Evolutionary conservation across 2,797 vertebrate species (phyloP).

Genomic region (Choloepus didactylus): DNA sequence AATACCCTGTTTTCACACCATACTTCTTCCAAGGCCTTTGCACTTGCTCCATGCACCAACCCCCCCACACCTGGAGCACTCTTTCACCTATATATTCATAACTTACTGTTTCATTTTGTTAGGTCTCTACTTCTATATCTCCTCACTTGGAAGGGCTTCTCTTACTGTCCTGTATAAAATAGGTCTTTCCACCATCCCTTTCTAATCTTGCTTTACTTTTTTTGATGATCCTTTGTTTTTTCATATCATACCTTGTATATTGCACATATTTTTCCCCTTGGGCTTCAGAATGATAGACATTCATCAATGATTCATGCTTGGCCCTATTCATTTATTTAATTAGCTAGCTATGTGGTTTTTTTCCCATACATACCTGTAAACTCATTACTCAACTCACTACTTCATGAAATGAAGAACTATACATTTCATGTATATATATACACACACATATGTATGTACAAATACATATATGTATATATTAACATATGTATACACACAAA

Average conservation of each 20-base stretch:
- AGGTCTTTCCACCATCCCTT: background rate
- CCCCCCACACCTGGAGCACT: background rate
- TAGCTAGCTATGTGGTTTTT: background rate
- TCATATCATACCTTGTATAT: background rate
- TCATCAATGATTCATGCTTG: background rate
- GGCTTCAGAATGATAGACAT: background rate
- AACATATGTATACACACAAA: no score
- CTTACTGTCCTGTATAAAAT: background rate
- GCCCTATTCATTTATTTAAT: background rate
- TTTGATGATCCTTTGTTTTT: background rate
- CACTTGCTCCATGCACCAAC: background rate
- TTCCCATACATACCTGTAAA: background rate
- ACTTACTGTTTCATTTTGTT: background rate
- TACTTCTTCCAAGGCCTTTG: background rate
- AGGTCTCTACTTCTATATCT: background rate
- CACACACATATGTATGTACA: background rate
- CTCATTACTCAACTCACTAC: background rate
- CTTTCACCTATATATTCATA: background rate
- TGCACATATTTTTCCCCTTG: background rate
- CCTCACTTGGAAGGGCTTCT: background rate
- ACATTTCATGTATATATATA: background rate
- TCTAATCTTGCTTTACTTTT: conserved; percentile 32
- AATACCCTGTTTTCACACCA: background rate
- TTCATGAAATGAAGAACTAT: background rate
- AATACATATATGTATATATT: background rate